These are phyloP conservation scores for Meda fulgida DNA, from an alignment of 2,797 vertebrate species.

Conservation along the genomic window DNA sequence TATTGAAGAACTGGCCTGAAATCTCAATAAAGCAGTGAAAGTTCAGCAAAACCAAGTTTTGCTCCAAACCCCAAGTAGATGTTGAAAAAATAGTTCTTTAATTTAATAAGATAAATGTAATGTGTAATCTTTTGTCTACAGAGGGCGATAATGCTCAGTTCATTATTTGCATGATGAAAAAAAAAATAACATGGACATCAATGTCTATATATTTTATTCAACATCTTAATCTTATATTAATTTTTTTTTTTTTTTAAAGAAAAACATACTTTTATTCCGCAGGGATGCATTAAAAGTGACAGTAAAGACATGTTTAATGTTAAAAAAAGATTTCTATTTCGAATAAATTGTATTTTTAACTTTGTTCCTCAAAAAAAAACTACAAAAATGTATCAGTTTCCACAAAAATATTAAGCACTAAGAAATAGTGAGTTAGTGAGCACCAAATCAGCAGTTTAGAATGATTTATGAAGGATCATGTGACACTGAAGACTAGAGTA, in stretches of 20 bases:
- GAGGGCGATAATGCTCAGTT: conserved; percentile 1
- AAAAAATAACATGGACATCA: too few relatives aligned
- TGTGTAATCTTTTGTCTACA: not conserved
- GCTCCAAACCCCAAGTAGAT: not conserved
- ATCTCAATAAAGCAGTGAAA: not conserved
- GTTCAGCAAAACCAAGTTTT: not conserved
- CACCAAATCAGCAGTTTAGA: not conserved
- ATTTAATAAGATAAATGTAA: not conserved
- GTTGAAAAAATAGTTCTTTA: not conserved
- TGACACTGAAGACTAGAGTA: too few relatives aligned
- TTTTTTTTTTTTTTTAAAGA: too few relatives aligned
- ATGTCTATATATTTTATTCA: too few relatives aligned
- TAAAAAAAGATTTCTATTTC: too few relatives aligned
- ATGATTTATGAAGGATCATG: too few relatives aligned
- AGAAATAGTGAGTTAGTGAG: too few relatives aligned
- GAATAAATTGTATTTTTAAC: not conserved
- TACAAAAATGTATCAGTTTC: too few relatives aligned
- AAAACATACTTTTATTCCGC: not conserved
- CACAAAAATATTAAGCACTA: not conserved
- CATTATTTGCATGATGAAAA: too few relatives aligned
- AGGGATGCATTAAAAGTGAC: not conserved
- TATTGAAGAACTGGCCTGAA: not conserved
- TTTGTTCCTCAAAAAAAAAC: too few relatives aligned
- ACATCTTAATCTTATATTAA: too few relatives aligned
- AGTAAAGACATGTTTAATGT: too few relatives aligned